A percentile compares a stretch with the other conserved stretches of the same genome.
Conservation (phyloP, 2,888 invertebrate genomes). For the Machimus atricapillus region DNA sequence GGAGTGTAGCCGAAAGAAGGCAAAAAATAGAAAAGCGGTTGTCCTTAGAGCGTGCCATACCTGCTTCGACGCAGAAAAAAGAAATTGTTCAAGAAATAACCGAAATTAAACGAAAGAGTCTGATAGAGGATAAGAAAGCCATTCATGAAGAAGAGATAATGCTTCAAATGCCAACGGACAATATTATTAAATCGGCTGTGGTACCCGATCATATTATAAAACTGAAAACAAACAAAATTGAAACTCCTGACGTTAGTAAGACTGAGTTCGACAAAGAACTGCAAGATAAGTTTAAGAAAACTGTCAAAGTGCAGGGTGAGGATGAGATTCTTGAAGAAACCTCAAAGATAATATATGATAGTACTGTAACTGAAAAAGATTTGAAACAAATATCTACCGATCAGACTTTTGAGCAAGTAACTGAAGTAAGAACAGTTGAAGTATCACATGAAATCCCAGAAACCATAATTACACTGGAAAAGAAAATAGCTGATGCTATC, state of each 20-base stretch:
- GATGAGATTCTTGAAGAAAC: slow-evolving; percentile 48
- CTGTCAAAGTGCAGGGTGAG: slow-evolving; percentile 54
- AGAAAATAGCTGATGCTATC: neutral
- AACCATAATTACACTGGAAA: neutral
- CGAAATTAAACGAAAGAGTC: slow-evolving; percentile 72
- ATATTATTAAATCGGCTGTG: slow-evolving; percentile 59
- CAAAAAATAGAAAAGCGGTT: slow-evolving; percentile 78
- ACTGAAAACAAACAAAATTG: slow-evolving; percentile 61
- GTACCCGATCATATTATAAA: slow-evolving; percentile 61
- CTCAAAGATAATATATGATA: slow-evolving; percentile 52
- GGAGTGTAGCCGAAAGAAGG: slow-evolving; percentile 78
- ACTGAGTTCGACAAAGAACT: slow-evolving; percentile 61
- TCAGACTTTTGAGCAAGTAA: neutral
- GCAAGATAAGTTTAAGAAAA: slow-evolving; percentile 60
- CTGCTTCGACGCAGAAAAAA: slow-evolving; percentile 76
- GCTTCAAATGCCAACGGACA: slow-evolving; percentile 62
- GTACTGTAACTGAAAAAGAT: slow-evolving; percentile 46
- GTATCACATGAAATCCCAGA: neutral
- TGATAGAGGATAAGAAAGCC: slow-evolving; percentile 62
- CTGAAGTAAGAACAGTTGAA: neutral
- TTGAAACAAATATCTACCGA: slow-evolving; percentile 10
- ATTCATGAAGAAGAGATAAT: slow-evolving; percentile 62
- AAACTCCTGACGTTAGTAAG: slow-evolving; percentile 58
- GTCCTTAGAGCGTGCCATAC: slow-evolving; percentile 72
- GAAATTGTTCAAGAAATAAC: slow-evolving; percentile 78